Evolutionary conservation across 2,888 invertebrate species (phyloP).

Genomic region (Leuctra nigra): DNA sequence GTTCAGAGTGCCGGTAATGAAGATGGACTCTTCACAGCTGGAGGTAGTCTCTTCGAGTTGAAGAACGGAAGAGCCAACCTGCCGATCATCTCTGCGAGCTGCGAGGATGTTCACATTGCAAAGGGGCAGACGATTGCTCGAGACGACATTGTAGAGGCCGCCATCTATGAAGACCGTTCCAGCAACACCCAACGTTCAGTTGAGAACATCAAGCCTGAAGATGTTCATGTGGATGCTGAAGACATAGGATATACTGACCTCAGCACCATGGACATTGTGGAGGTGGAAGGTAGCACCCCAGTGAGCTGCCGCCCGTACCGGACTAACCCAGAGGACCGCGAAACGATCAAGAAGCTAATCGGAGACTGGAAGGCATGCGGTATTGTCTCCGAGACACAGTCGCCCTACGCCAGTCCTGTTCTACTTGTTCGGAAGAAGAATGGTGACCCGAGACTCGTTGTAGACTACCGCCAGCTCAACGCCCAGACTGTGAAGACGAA

Average conservation of each 20-base stretch:
- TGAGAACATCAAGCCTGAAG: too few species aligned
- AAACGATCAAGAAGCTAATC: constrained; percentile 9
- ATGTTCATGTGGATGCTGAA: neutral
- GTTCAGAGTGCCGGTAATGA: neutral
- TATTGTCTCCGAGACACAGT: constrained; percentile 5
- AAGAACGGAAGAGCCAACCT: neutral
- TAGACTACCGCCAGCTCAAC: constrained; percentile 31
- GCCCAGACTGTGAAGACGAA: constrained; percentile 29
- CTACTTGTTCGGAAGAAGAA: constrained; percentile 34
- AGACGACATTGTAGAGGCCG: neutral
- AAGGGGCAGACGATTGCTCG: neutral
- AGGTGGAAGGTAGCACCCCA: constrained; percentile 13
- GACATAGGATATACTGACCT: too few species aligned
- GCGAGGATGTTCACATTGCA: too few species aligned
- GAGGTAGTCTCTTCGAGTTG: neutral
- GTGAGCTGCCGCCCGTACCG: constrained; percentile 20
- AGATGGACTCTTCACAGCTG: constrained; percentile 3
- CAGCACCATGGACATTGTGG: constrained; percentile 21
- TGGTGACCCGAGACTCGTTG: constrained; percentile 26
- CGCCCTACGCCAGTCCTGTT: constrained; percentile 29
- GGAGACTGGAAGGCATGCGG: constrained; percentile 14
- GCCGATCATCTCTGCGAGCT: neutral
- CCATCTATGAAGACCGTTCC: neutral
- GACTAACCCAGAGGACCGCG: constrained; percentile 10
- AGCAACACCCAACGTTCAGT: neutral